Conservation (phyloP, 2,888 invertebrate species). For the Germaria angustata region DNA sequence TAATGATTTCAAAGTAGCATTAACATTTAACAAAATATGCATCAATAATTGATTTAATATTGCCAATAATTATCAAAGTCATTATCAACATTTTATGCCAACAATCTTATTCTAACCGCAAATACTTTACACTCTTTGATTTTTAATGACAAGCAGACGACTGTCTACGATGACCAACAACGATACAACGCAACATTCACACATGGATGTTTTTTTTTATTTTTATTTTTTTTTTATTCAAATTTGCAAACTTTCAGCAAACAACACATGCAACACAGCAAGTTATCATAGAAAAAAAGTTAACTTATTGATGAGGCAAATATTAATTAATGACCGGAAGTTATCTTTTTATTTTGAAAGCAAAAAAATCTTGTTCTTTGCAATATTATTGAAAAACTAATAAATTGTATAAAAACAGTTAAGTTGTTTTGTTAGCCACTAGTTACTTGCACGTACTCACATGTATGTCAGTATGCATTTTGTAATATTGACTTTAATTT, state of each 20-base stretch:
- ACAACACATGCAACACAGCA: slow-evolving; percentile 31
- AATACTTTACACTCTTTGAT: background rate
- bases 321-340: slow-evolving; percentile 62
- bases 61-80: slow-evolving; percentile 4
- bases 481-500: background rate
- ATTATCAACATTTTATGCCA: slow-evolving; percentile 18
- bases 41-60: background rate
- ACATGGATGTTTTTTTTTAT: background rate
- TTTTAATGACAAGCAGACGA: slow-evolving; percentile 49
- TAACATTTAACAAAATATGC: background rate
- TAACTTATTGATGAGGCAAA: slow-evolving; percentile 60
- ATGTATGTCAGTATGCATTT: background rate
- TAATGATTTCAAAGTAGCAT: background rate
- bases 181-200: slow-evolving; percentile 7
- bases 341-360: slow-evolving; percentile 37
- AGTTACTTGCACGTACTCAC: slow-evolving; percentile 12
- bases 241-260: slow-evolving; percentile 42
- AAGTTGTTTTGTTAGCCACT: slow-evolving; percentile 29
- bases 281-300: slow-evolving; percentile 31
- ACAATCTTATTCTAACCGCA: slow-evolving; percentile 23
- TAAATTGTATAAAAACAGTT: slow-evolving; percentile 44
- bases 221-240: no score
- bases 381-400: slow-evolving; percentile 33
- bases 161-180: slow-evolving; percentile 39
- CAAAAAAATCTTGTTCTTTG: background rate